phyloP scores from a whole-genome alignment of 1,140 invertebrate genomes.

The Papilio polyxenes region DNA sequence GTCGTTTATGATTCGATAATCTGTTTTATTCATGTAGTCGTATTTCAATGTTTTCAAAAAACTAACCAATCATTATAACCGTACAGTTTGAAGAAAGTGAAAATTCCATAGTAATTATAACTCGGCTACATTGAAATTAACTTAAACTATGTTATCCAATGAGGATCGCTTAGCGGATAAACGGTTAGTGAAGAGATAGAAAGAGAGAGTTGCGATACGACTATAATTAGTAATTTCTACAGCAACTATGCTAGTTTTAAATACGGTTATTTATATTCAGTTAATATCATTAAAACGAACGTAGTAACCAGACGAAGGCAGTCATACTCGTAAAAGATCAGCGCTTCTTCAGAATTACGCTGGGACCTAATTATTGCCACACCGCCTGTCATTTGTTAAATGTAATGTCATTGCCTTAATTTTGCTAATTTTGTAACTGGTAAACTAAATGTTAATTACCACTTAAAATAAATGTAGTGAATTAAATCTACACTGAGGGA shows the following conservation, averaged over 20 bases:
- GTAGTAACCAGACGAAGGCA: background rate
- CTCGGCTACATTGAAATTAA: background rate
- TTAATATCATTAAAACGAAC: background rate
- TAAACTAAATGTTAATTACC: too few relatives aligned
- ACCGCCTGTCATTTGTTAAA: background rate
- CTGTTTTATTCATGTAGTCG: background rate
- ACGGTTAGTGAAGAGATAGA: background rate
- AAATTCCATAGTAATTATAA: conserved; percentile 6
- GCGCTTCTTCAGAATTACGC: background rate
- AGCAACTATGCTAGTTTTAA: background rate
- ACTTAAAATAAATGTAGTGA: too few relatives aligned
- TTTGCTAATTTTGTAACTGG: too few relatives aligned
- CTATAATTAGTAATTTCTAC: conserved; percentile 20
- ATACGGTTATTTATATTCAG: conserved; percentile 6
- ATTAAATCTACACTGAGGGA: too few relatives aligned
- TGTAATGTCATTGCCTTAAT: background rate
- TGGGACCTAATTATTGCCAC: background rate
- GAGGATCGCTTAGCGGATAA: background rate
- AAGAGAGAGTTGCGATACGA: background rate
- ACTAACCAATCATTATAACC: background rate
- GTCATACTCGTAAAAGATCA: background rate
- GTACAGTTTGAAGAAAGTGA: background rate
- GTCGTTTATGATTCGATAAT: background rate
- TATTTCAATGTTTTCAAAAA: background rate
- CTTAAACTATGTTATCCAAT: background rate